Evolutionary conservation across 1,140 invertebrate genomes (phyloP), one percentile per base, ranked within the genome.

Genomic region (Ephestia elutella): DNA sequence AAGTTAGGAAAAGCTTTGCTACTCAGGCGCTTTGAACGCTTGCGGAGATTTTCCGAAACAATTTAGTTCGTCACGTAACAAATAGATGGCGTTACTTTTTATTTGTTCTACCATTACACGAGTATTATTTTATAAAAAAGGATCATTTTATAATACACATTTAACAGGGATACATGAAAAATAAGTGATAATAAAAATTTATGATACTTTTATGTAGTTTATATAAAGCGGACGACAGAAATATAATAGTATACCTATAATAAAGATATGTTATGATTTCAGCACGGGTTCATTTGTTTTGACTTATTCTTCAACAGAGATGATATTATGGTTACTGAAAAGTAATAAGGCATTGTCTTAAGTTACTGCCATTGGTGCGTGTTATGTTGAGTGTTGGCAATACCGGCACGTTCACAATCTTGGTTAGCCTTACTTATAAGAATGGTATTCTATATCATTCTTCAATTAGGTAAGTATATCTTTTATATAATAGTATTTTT

Each of bases 61-160:
- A 51, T 60, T 56, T 73, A 67, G 68, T 78, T 78, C 63, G 1
- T 0, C 25, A 15, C 1, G n/a, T 60, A 5, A 20, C 5, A 30
- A 18, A 65, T 63, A 78, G 73, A 73, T 78, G 70, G 65, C 70
- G 63, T 2, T 63, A 62, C 11, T 30, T 49, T 30, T 44, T 28
- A 13, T 8, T 38, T 9, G 5, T n/a, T n/a, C n/a, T n/a, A n/a
- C n/a, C n/a, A n/a, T n/a, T n/a, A n/a, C 32, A 11, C 1, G 1
- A 35, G 32, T 9, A 5, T 35, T 5, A 35, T 35, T 35, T 11
- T 11, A 11, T 35, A 13, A 35, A 13, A 35, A n/a, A n/a, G n/a
- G n/a, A 13, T 35, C 13, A 11, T 35, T 10, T 35, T 4, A n/a
- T n/a, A n/a, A n/a, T n/a, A n/a, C n/a, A n/a, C n/a, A n/a, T n/a